A percentile compares a stretch with the other conserved stretches of the same genome.
Conservation (phyloP, 1,140 invertebrate species). For the Bombus confusus region DNA sequence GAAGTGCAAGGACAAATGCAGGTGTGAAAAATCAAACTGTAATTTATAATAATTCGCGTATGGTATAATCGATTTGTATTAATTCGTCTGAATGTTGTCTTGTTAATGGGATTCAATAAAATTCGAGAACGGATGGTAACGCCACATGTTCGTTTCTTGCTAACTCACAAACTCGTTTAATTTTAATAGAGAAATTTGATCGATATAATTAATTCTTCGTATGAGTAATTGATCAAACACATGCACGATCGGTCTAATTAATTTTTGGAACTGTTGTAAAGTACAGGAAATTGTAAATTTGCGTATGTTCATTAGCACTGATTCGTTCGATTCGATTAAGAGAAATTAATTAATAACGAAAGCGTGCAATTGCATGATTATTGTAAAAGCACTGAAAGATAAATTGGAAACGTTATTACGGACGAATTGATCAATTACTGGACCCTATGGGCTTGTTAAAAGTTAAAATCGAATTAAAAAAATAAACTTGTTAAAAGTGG, state of each 20-base stretch:
- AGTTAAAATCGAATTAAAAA: no score
- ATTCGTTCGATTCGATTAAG: no score
- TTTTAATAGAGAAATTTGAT: no score
- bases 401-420: background rate
- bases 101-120: background rate
- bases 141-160: no score
- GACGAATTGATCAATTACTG: background rate
- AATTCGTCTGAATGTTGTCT: background rate
- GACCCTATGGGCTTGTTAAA: no score
- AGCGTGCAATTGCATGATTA: no score
- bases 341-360: no score
- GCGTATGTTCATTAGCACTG: background rate
- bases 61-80: background rate
- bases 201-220: background rate
- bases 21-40: constrained; percentile 24
- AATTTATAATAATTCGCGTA: background rate
- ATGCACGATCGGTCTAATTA: background rate
- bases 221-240: background rate
- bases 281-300: background rate
- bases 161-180: no score
- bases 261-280: background rate
- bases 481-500: background rate
- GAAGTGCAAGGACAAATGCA: constrained; percentile 49
- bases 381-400: background rate
- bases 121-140: background rate